Base-by-base conservation (phyloP, 1,140 invertebrate species). In the Calycopis cecrops region DNA sequence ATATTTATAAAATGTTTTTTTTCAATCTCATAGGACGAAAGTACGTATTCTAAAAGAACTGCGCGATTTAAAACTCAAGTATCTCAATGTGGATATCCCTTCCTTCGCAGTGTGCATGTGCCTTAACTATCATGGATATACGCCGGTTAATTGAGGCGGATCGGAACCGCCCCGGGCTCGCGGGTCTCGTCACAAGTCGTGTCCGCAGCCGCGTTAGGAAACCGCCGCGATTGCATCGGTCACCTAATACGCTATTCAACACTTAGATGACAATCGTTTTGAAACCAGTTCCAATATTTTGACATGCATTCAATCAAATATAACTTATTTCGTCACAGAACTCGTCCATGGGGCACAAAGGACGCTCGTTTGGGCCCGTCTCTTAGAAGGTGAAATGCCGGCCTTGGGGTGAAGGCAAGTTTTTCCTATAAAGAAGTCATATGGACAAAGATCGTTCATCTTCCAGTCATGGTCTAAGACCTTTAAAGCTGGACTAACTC, bases 71-170 rank as follows among this genome's bases (percentile, higher is more conserved):
- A n/a, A n/a, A n/a, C n/a, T n/a, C n/a, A n/a, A n/a, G n/a, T n/a
- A n/a, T n/a, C n/a, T n/a, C n/a, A n/a, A n/a, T n/a, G n/a, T n/a
- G n/a, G n/a, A n/a, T n/a, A n/a, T n/a, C n/a, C n/a, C n/a, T 28
- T 28, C n/a, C 9, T 12, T 49, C 14, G 48, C 35, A 49, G 48
- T 49, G 14, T 40, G 35, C 18, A 42, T 28, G 6, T 28, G 44
- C 47, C 12, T 16, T 38, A 40, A 56, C 18, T 47, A 40, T 51
- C n/a, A n/a, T 35, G 14, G 38, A 54, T 55, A 61, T 65, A 54
- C 55, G 56, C 54, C 44, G 57, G 57, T 64, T 75, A 71, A 78
- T 79, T 76, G 70, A 69, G 57, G 55, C 63, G 60, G 63, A 61
- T 55, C 49, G 60, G 54, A 44, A 44, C 17, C 14, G 40, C 40